These are phyloP conservation scores for Luperina testacea DNA, from an alignment of 2,888 invertebrate genomes.

Conservation along the genomic window DNA sequence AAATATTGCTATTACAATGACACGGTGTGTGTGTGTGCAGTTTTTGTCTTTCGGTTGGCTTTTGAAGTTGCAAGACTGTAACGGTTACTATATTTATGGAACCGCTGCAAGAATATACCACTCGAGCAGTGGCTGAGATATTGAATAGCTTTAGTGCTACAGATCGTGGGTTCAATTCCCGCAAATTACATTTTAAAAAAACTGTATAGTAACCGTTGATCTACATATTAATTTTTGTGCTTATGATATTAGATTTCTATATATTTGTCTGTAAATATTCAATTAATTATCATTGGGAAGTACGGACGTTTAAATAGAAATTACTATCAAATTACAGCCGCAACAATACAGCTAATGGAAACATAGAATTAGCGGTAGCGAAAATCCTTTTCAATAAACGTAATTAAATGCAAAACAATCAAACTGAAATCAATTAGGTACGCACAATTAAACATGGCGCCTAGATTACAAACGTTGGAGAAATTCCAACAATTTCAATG, in stretches of 20 bases:
- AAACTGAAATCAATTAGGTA: constrained; percentile 42
- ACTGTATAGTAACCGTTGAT: background rate
- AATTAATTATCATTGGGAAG: background rate
- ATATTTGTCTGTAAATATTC: background rate
- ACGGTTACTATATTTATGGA: background rate
- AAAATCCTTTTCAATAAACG: constrained; percentile 33
- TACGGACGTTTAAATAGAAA: background rate
- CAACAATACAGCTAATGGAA: background rate
- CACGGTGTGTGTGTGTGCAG: constrained; percentile 7
- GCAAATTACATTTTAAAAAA: background rate
- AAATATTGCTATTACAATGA: constrained; percentile 75
- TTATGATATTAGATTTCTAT: background rate
- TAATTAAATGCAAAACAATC: constrained; percentile 49
- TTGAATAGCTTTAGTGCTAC: background rate
- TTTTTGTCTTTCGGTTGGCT: constrained; percentile 32
- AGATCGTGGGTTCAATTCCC: background rate
- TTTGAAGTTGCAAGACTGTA: constrained; percentile 29
- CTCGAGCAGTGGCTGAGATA: no score
- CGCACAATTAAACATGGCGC: constrained; percentile 48
- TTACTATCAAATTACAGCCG: background rate
- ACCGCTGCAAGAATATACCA: background rate
- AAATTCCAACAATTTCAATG: constrained; percentile 48
- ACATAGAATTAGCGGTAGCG: constrained; percentile 4
- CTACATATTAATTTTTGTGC: background rate
- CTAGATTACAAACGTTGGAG: constrained; percentile 27